phyloP scores from a whole-genome alignment of 2,113 vertebrate genomes.

The Rhagologus leucostigma region DNA sequence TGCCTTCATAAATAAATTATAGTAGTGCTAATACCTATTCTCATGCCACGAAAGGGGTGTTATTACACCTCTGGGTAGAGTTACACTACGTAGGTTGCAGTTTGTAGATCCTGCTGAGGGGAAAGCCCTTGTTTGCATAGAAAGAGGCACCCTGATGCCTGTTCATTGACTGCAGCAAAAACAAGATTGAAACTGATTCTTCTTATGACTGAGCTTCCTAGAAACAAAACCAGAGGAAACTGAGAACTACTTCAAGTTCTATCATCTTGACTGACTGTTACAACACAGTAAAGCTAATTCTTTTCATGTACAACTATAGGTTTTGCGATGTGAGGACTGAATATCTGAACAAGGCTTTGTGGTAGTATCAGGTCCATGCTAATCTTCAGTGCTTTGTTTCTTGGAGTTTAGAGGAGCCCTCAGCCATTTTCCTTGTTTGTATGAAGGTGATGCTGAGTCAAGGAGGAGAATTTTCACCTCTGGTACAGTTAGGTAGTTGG shows the following conservation, averaged over 20 bases:
- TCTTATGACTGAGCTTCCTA: background rate
- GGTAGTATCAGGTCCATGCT: background rate
- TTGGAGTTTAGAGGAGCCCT: background rate
- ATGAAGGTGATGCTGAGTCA: background rate
- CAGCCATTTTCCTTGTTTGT: background rate
- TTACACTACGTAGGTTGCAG: conserved; percentile 5
- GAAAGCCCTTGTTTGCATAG: background rate
- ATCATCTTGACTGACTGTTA: background rate
- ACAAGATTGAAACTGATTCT: background rate
- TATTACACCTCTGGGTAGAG: conserved; percentile 35
- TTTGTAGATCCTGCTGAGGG: background rate
- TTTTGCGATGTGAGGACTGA: background rate
- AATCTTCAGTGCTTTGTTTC: background rate
- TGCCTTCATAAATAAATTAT: conserved; percentile 61
- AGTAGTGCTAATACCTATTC: background rate
- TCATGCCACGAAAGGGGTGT: conserved; percentile 2
- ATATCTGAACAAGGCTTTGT: background rate
- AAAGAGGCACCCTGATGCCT: background rate
- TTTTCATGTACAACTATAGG: background rate
- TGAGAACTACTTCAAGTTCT: background rate
- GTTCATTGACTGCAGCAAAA: background rate
- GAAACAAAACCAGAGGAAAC: background rate
- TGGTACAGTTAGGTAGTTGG: background rate
- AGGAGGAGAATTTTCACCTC: background rate
- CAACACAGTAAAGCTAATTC: background rate